Base-by-base conservation (phyloP, 2,797 vertebrate genomes). In the Pelochelys cantorii region DNA sequence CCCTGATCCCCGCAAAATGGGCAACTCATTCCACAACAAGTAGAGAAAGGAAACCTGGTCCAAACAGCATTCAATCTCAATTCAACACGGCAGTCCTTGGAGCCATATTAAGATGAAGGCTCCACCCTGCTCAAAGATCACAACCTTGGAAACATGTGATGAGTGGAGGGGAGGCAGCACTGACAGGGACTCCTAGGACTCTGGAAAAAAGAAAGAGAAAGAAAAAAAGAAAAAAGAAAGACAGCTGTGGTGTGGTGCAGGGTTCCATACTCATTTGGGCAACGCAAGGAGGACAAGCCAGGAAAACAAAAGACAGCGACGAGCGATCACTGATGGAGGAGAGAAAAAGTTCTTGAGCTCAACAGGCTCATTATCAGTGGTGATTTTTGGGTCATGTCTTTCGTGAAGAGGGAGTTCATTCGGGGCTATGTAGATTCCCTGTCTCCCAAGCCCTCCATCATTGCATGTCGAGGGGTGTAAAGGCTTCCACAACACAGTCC, bases 141-240 rank as follows among this genome's bases (percentile, higher is more conserved):
- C 18, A 31, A 68, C 17, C n/a, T 9, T 68, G n/a, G 62, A 34
- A 34, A n/a, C 62, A 18, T 15, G 17, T 68, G 62, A 20, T 68
- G 62, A 34, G 34, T 2, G 17, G 17, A 34, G n/a, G 18, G 62
- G 62, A 68, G n/a, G 62, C 31, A n/a, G 31, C 15, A 17, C 13
- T 17, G 31, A 15, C 18, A 34, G 18, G 62, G 15, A 68, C 17
- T 31, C 17, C 18, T 68, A 20, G 31, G n/a, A 68, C n/a, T 34
- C 18, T n/a, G n/a, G 62, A 29, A 27, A 1, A 0, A 6, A 14
- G 31, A 14, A 8, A 13, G 12, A 31, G 9, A 59, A 25, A 27
- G 42, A 42, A 42, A 42, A 5, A 42, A 42, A 42, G 42, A 42
- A 42, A 42, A 42, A 42, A 42, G 42, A 31, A 31, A 65, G 62